Evolutionary conservation across 2,113 vertebrate genomes (phyloP).

Genomic region (Thryonomys swinderianus): DNA sequence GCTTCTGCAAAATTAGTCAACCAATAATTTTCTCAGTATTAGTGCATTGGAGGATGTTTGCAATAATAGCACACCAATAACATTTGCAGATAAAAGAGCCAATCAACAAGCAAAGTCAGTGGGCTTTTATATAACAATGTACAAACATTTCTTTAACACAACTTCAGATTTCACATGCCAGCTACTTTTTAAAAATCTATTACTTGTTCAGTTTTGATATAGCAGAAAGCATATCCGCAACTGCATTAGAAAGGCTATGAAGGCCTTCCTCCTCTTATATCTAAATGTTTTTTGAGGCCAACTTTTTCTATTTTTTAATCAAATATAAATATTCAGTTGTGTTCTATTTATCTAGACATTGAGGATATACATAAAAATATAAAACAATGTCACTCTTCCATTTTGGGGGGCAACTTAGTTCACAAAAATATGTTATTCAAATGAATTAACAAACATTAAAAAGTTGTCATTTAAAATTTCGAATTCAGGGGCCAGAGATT

Average conservation of each 20-base stretch:
- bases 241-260: not conserved
- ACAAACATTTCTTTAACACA: not conserved
- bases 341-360: not conserved
- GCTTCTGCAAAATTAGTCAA: not conserved
- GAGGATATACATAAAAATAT: not conserved
- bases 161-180: constrained; percentile 1
- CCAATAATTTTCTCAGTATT: not conserved
- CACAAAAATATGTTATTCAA: not conserved
- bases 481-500: too few relatives aligned
- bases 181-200: not conserved
- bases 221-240: not conserved
- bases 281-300: not conserved
- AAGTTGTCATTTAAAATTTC: not conserved
- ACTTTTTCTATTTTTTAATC: not conserved
- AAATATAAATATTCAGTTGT: not conserved
- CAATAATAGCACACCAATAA: not conserved
- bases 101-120: not conserved
- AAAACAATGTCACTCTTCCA: not conserved
- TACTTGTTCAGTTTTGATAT: not conserved
- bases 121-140: not conserved
- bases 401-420: not conserved
- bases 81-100: not conserved
- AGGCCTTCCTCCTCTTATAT: not conserved
- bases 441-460: not conserved
- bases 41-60: not conserved